These are phyloP conservation scores for Melipona beecheii DNA, from an alignment of 2,888 invertebrate species.

Conservation along the genomic window DNA sequence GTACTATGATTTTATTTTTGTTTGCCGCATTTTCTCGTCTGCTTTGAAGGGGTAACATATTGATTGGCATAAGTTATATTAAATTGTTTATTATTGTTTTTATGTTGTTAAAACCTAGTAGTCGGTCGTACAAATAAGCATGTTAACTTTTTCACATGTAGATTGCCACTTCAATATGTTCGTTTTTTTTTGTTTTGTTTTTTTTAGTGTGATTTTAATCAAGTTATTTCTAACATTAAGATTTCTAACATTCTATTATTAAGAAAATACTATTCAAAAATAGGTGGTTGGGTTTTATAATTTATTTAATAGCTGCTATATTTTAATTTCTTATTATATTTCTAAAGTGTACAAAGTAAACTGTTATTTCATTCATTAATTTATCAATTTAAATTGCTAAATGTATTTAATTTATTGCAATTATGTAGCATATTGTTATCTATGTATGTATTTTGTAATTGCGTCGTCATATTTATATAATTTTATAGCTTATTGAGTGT, in stretches of 20 bases:
- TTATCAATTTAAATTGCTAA: conserved; percentile 4
- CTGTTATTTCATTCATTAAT: not conserved
- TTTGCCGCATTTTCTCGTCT: conserved; percentile 55
- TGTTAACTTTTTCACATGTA: conserved; percentile 18
- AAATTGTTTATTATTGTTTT: conserved; percentile 5
- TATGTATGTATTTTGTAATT: conserved; percentile 33
- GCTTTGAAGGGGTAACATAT: conserved; percentile 49
- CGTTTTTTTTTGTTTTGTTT: not conserved
- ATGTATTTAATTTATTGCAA: not conserved
- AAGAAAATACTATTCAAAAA: conserved; percentile 2
- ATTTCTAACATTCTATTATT: not conserved
- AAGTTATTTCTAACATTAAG: conserved; percentile 27
- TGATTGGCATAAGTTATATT: conserved; percentile 35
- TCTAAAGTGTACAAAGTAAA: not conserved
- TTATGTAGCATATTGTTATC: not conserved
- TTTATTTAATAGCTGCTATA: not conserved
- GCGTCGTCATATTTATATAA: conserved; percentile 8
- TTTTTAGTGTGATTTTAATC: conserved; percentile 10
- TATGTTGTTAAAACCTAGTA: conserved; percentile 12
- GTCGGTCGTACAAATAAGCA: conserved; percentile 24
- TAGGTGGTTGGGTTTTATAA: conserved; percentile 12
- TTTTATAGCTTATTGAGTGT: conserved; percentile 9
- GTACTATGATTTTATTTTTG: conserved; percentile 65
- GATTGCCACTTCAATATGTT: conserved; percentile 29
- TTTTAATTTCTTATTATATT: conserved; percentile 2